Evolutionary conservation across 1,140 invertebrate genomes (phyloP).

Genomic region (Bursaphelenchus mucronatus): DNA sequence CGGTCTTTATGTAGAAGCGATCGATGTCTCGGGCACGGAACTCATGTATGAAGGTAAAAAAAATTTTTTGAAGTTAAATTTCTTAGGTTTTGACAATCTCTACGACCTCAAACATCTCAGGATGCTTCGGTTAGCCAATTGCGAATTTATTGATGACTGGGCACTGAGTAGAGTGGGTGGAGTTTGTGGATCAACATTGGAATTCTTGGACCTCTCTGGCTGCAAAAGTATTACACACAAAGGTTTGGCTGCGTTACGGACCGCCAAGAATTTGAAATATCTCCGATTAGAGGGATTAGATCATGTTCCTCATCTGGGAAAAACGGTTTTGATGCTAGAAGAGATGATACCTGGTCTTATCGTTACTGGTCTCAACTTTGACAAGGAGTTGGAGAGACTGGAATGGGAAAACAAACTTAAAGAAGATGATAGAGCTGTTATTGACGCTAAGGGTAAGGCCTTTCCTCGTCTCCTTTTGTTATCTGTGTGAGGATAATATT

Average conservation of each 20-base stretch:
- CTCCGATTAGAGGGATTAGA: constrained; percentile 60
- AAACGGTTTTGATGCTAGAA: constrained; percentile 61
- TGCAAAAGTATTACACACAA: constrained; percentile 68
- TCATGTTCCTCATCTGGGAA: constrained; percentile 53
- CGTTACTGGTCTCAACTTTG: constrained; percentile 61
- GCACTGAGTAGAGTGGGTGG: constrained; percentile 68
- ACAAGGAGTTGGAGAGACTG: constrained; percentile 37
- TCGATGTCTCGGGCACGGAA: constrained; percentile 68
- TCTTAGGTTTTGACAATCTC: constrained; percentile 56
- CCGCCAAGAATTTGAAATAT: constrained; percentile 63
- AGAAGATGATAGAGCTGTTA: constrained; percentile 42
- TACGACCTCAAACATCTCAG: constrained; percentile 66
- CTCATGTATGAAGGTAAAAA: constrained; percentile 72
- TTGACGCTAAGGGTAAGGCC: constrained; percentile 54
- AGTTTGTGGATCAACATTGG: constrained; percentile 66
- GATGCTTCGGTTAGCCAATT: constrained; percentile 69
- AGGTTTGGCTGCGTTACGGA: constrained; percentile 69
- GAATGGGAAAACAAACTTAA: constrained; percentile 51
- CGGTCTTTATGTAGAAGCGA: constrained; percentile 67
- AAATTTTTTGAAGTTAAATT: constrained; percentile 63
- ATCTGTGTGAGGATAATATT: background rate
- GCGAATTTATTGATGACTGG: constrained; percentile 72
- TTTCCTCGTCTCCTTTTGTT: background rate
- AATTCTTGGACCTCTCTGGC: constrained; percentile 72
- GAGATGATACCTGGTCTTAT: constrained; percentile 60